phyloP scores from a whole-genome alignment of 2,888 invertebrate species.

The Hydrotaea cyrtoneurina region DNA sequence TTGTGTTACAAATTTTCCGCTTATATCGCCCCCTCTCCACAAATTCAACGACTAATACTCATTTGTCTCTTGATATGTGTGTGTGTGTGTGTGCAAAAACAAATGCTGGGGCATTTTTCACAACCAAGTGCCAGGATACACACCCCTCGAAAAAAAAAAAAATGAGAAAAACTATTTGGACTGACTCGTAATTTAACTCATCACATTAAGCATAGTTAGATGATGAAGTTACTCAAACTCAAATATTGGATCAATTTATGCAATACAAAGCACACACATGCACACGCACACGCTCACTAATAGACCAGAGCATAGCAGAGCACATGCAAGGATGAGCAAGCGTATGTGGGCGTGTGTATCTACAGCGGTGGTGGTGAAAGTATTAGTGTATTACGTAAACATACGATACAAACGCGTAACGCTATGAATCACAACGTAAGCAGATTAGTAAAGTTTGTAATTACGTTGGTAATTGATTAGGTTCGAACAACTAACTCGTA shows the following conservation, averaged over 20 bases:
- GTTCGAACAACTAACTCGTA: conserved; percentile 81
- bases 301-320: conserved; percentile 19
- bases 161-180: conserved; percentile 11
- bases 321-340: conserved; percentile 15
- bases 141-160: neutral
- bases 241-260: conserved; percentile 38
- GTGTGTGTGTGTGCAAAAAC: too few relatives aligned
- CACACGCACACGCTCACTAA: neutral
- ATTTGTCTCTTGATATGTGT: neutral
- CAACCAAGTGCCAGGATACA: neutral
- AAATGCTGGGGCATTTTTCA: neutral
- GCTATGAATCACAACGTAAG: conserved; percentile 72
- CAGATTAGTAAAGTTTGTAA: conserved; percentile 81
- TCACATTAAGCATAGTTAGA: conserved; percentile 54
- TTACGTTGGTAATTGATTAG: conserved; percentile 81
- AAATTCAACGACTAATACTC: neutral
- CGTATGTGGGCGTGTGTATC: neutral
- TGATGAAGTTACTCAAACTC: conserved; percentile 54
- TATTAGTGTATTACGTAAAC: conserved; percentile 42
- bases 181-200: conserved; percentile 44
- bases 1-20: conserved; percentile 21
- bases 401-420: conserved; percentile 48
- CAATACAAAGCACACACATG: neutral
- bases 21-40: neutral
- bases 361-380: conserved; percentile 1